A percentile compares a stretch with the other conserved stretches of the same genome.
Conservation (phyloP, 2,113 vertebrate genomes). For the Colossoma macropomum region DNA sequence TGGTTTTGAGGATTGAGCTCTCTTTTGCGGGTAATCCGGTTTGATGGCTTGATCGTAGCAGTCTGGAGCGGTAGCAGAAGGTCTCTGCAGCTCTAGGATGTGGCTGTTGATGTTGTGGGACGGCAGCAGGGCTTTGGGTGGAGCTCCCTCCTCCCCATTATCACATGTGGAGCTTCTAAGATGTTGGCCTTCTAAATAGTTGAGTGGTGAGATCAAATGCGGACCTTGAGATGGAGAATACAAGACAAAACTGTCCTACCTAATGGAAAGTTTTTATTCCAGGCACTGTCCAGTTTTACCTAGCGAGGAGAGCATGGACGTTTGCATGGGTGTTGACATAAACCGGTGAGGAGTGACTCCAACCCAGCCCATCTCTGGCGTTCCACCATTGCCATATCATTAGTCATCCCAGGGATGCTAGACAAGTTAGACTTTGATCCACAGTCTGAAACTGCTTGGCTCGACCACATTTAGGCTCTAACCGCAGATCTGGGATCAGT, state of each 20-base stretch:
- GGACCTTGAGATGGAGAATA: not conserved
- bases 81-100: not conserved
- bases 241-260: not conserved
- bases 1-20: not conserved
- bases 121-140: conserved; percentile 4
- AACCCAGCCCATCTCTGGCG: not conserved
- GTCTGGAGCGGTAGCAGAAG: not conserved
- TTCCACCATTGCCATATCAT: not conserved
- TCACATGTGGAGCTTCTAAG: not conserved
- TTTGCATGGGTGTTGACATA: conserved; percentile 10
- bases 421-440: not conserved
- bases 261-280: not conserved
- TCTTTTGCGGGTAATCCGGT: not conserved
- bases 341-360: not conserved
- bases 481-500: not conserved
- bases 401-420: not conserved
- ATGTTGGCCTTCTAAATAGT: conserved; percentile 4
- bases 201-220: conserved; percentile 3
- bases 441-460: not conserved
- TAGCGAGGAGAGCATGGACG: not conserved
- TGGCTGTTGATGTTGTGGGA: not conserved
- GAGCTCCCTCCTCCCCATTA: not conserved
- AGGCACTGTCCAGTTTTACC: not conserved
- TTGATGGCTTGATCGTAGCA: not conserved
- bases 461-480: not conserved